Base-by-base conservation (phyloP, 35 echinoderm and acorn worm species). In the Hemicentrotus pulcherrimus region DNA sequence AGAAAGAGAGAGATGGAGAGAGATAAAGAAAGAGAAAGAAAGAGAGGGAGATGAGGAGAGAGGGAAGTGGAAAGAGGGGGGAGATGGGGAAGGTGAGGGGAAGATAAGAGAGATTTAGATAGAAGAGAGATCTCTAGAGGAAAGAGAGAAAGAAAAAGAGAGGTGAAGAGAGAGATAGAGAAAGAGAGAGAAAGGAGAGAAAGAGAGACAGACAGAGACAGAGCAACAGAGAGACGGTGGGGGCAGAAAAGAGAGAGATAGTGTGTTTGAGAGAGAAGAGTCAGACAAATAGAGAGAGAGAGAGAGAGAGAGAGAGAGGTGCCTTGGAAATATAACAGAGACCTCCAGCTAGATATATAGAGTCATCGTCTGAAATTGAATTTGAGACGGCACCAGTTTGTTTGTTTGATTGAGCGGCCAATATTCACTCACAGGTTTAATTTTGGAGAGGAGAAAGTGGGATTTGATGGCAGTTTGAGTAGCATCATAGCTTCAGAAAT, bases 341-440 rank as follows among this genome's bases (percentile, higher is more conserved):
- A 47, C 88, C 46, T 90, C 88, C 32, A 33, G 88, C 88, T 18
- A 30, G 12, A 90, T 90, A 47, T 47, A 90, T 47, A 47, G 88
- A 90, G 88, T 90, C 32, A 47, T 90, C 32, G 88, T 45, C 12
- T 47, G 88, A 90, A 90, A 90, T 90, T 90, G 88, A 90, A 90
- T 90, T 90, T 33, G 88, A 90, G 88, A 90, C 46, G 88, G 32
- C 46, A 90, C 32, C 46, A 4, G 88, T 47, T 90, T 47, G 88
- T 90, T 47, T 19, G 88, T 45, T 47, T 33, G 88, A 90, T 47
- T 90, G 88, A 47, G 32, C 88, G n/a, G 88, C 65, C 65, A 78
- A 78, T 78, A 78, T 78, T 78, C 65, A 78, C 65, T 78, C 65
- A 78, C 65, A 24, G n/a, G 65, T 78, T 78, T 78, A 78, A 78